A percentile compares a stretch with the other conserved stretches of the same genome.
Evolutionary conservation across 1,140 invertebrate genomes (phyloP).

Genomic region (Diabrotica virgifera): DNA sequence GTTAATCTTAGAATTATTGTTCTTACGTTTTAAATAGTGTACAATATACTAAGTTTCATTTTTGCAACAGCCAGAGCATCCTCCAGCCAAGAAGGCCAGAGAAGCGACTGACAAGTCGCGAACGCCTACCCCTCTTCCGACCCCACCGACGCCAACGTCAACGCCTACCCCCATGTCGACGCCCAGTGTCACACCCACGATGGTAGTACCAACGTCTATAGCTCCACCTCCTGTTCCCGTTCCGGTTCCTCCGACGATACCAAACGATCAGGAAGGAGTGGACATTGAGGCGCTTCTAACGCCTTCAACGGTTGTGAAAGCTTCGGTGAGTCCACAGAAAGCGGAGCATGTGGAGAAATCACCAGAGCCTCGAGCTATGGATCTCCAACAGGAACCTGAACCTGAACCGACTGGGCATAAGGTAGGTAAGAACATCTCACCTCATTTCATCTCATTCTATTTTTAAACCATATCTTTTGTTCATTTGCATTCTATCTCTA

Average conservation of each 20-base stretch:
- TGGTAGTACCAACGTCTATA: neutral
- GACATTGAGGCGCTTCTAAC: constrained; percentile 47
- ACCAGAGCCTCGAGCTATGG: constrained; percentile 5
- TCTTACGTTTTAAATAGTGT: no score
- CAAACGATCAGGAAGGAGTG: constrained; percentile 35
- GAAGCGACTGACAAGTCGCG: constrained; percentile 13
- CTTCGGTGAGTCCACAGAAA: constrained; percentile 24
- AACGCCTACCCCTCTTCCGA: constrained; percentile 10
- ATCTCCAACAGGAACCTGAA: constrained; percentile 6
- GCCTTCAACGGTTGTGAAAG: constrained; percentile 46
- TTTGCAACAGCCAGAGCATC: constrained; percentile 40
- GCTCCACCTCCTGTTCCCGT: constrained; percentile 7
- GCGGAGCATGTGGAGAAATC: constrained; percentile 7
- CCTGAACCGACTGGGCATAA: constrained; percentile 8
- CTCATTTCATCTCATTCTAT: neutral
- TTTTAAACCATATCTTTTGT: neutral
- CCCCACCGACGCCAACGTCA: neutral
- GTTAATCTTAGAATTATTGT: no score
- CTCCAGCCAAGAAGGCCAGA: constrained; percentile 5
- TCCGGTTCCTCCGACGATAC: neutral
- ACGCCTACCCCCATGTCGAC: constrained; percentile 7
- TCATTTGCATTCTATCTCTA: no score
- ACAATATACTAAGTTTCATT: neutral
- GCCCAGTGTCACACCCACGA: neutral
- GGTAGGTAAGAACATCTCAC: neutral